Base-by-base conservation (phyloP, 30 jellyfish, hydroid and myxozoan genomes). In the Aurelia aurita complex sp. Pacific region DNA sequence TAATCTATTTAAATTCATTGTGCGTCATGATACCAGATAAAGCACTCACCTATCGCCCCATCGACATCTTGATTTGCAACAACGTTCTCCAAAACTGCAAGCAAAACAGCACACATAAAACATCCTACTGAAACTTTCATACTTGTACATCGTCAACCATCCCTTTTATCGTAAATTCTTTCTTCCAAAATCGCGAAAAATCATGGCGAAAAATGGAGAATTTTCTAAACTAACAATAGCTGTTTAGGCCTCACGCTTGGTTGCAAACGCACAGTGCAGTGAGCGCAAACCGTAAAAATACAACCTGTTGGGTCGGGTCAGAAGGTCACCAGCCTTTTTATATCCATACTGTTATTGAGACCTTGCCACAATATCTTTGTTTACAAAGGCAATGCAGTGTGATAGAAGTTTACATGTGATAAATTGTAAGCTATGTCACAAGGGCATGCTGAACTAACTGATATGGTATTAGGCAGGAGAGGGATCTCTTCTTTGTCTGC, bases 11-110 rank as follows among this genome's bases (percentile, higher is more conserved):
- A 46, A 46, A 46, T 46, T 46, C 57, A 46, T 46, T 46, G 4
- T 46, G 57, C 57, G 14, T 46, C 57, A 46, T 46, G 57, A 46
- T 46, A 46, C 57, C 57, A 46, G 57, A 46, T 46, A 46, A 46
- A 6, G 10, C 54, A 79, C 89, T 19, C 51, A 84, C 93, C 93
- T 84, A 84, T 84, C 23, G 93, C 61, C 10, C 93, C 93, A 35
- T 84, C 93, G 23, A 84, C 93, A 52, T 84, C 93, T 32, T 63
- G 83, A 42, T 64, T 67, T 0, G 93, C 46, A 4, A 33, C 61
- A 42, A 55, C 82, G 0, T 34, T 40, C 65, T 42, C 86, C 43
- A 69, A 61, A 5, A 17, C 46, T 62, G 79, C 67, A 73, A 32
- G 8, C 42, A 82, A 19, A 19, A 73, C 52, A 74, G 82, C 82